Evolutionary conservation across 1,140 invertebrate species (phyloP), one percentile per base, ranked within the genome.

Genomic region (Heterodera carotae): DNA sequence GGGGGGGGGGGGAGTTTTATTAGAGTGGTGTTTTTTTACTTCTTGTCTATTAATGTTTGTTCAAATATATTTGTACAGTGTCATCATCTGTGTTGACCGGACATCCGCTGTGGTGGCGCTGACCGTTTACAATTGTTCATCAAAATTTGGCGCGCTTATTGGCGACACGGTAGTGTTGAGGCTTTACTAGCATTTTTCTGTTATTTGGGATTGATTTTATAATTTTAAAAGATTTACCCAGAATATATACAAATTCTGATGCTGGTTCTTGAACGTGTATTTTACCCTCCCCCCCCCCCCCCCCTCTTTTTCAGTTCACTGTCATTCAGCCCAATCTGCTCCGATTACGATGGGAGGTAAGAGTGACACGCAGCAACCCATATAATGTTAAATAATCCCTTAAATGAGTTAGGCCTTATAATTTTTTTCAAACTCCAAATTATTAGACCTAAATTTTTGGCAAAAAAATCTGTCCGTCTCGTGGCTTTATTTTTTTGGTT

Each of bases 51-150:
- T 0, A 72, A 76, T 29, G 1, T 39, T 39, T 43, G 2, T 43
- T 12, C 39, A 10, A 7, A 7, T 43, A 0, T 10, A 43, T 43
- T 43, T 56, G 2, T 77, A 75, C 10, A 78, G 76, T 33, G 43
- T 71, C 22, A 66, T 75, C 33, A 75, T 79, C 78, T 60, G 60
- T 29, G 18, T 56, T 12, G 77, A 79, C 76, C 25, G 48, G 2
- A 29, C 53, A 18, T 10, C 31, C 31, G 33, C 6, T 6, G 77
- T 70, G 18, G 27, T 81, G n/a, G 77, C 77, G 10, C n/a, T 79
- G 39, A 82, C 79, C 0, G 56, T 79, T 10, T 79, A 72, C 62
- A 79, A 79, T 39, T 79, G 67, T 39, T 82, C 77, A 12, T 5
- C 39, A n/a, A 76, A 76, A 36, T 76, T 76, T 36, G 43, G 33